phyloP scores from a whole-genome alignment of 2,113 vertebrate species.

The Zingel zingel region DNA sequence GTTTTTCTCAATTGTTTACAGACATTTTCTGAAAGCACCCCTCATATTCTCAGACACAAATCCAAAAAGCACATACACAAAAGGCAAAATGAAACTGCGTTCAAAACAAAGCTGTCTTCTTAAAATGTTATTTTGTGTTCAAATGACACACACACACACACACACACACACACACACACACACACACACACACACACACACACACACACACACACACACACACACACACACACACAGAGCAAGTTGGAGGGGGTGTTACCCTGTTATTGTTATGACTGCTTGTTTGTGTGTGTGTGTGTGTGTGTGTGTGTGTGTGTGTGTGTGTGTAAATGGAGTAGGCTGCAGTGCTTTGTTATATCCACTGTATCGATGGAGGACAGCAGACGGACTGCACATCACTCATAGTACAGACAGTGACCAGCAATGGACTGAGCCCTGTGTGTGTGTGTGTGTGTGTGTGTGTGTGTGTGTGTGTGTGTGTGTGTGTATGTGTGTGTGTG shows the following conservation, averaged over 20 bases:
- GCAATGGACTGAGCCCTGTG: slow-evolving; percentile 30
- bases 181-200: too few relatives aligned
- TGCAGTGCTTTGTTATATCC: slow-evolving; percentile 71
- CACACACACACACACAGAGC: too few relatives aligned
- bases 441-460: slow-evolving; percentile 12
- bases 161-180: too few relatives aligned
- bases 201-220: too few relatives aligned
- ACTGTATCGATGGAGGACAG: slow-evolving; percentile 66
- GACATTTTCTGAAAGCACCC: too few relatives aligned
- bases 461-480: slow-evolving; percentile 13
- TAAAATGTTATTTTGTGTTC: too few relatives aligned
- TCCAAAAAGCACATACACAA: too few relatives aligned
- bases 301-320: slow-evolving; percentile 9
- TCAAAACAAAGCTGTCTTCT: too few relatives aligned
- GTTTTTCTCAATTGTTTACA: too few relatives aligned
- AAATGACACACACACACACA: too few relatives aligned
- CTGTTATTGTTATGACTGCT: not conserved
- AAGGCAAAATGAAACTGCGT: too few relatives aligned
- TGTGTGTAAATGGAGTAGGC: slow-evolving; percentile 57
- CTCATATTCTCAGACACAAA: too few relatives aligned
- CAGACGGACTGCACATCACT: slow-evolving; percentile 69
- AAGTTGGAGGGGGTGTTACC: not conserved
- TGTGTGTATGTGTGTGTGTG: not conserved
- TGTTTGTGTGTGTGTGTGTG: not conserved
- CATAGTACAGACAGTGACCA: slow-evolving; percentile 59